phyloP scores from a whole-genome alignment of 2,888 invertebrate genomes.

The Philereme transversata region DNA sequence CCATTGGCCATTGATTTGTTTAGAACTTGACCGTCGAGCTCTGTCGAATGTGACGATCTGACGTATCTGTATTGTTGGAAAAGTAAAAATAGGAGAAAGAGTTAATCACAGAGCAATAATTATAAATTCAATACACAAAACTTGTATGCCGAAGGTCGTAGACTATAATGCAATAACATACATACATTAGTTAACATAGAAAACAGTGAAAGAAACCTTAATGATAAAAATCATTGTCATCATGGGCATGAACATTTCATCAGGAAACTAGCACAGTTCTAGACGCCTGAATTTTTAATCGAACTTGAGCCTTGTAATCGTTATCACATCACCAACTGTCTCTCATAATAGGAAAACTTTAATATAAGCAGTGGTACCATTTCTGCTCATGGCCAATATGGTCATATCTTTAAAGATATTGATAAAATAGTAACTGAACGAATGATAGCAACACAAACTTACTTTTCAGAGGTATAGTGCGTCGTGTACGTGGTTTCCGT shows the following conservation, averaged over 20 bases:
- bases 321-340: too few species aligned
- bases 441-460: conserved; percentile 67
- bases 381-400: too few species aligned
- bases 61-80: conserved; percentile 76
- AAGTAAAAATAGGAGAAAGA: not conserved
- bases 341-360: too few species aligned
- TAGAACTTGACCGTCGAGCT: conserved; percentile 77
- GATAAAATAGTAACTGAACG: not conserved
- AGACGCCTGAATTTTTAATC: too few species aligned
- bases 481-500: conserved; percentile 87
- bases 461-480: conserved; percentile 86
- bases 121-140: not conserved
- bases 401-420: too few species aligned
- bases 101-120: not conserved
- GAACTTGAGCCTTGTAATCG: too few species aligned
- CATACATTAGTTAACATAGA: not conserved
- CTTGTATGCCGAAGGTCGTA: too few species aligned
- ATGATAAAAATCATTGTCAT: too few species aligned
- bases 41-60: conserved; percentile 82
- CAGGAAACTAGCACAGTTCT: too few species aligned
- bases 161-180: not conserved
- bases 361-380: too few species aligned
- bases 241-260: too few species aligned
- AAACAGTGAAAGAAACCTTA: not conserved
- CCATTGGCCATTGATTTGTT: conserved; percentile 78